These are phyloP conservation scores for Caenorhabditis brenneri DNA, from an alignment of 1,140 invertebrate species.

Conservation along the genomic window DNA sequence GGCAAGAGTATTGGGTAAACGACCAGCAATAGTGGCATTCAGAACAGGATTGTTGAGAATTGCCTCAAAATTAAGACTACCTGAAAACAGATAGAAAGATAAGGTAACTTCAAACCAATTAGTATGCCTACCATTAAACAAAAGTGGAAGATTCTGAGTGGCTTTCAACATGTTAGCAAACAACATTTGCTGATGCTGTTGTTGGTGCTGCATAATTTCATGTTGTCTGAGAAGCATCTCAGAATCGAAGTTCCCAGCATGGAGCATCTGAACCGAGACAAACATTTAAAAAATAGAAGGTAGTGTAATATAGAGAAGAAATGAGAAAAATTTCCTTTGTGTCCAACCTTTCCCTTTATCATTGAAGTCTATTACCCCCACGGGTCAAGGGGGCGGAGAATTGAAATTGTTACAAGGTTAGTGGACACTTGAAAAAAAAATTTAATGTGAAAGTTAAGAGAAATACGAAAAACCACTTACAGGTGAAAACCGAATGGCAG, in stretches of 20 bases:
- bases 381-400: conserved; percentile 3
- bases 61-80: conserved; percentile 32
- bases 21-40: conserved; percentile 13
- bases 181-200: conserved; percentile 38
- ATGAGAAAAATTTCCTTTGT: background rate
- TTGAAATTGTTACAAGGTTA: conserved; percentile 31
- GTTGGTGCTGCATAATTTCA: conserved; percentile 26
- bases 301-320: background rate
- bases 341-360: background rate
- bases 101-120: background rate
- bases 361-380: background rate
- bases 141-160: background rate
- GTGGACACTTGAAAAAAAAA: background rate
- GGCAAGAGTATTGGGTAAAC: background rate
- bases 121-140: conserved; percentile 31
- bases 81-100: background rate
- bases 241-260: conserved; percentile 38
- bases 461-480: background rate
- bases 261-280: conserved; percentile 24
- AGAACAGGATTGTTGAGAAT: conserved; percentile 34
- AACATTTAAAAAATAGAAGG: background rate
- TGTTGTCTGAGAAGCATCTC: conserved; percentile 46
- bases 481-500: background rate
- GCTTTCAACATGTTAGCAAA: conserved; percentile 22
- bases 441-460: background rate